Base-by-base conservation (phyloP, 2,113 vertebrate genomes). In the Irena cyanogastra region DNA sequence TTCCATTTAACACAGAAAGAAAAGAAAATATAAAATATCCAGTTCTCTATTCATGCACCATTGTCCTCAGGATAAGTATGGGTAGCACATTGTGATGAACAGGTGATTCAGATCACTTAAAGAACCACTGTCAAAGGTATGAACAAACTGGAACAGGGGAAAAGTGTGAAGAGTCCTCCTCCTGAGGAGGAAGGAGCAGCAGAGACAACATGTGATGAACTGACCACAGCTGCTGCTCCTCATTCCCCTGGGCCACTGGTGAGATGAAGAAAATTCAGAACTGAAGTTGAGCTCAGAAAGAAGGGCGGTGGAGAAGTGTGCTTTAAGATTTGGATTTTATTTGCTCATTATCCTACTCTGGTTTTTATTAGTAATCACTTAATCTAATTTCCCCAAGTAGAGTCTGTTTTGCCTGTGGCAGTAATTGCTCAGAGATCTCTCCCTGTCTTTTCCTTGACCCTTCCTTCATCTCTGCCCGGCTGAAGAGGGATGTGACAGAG, bases 271-370 rank as follows among this genome's bases (percentile, higher is more conserved):
- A 52, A 52, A 53, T 22, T 41, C 13, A 23, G 18, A 26, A 41
- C 11, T 64, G 7, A 44, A 57, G 21, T 3, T 26, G 33, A 69
- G 15, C 13, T 16, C 27, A 30, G 33, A 18, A 45, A 23, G 39
- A 64, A 44, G 6, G 11, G 20, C 0, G 1, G 4, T 9, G 3
- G 8, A 8, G 17, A 18, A 4, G 7, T 16, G 6, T 24, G 15
- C 23, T 53, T 74, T 33, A 74, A 39, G 19, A 47, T 53, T 54
- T 54, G 27, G 31, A 8, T 6, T 80, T 80, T 63, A 12, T 50
- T 50, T 89, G 8, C 21, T 35, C 24, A 28, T 75, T 44, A 8
- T n/a, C 11, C 9, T 45, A n/a, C 24, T 52, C 28, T 45, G 6
- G 7, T 63, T 56, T 66, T 75, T 30, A 39, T n/a, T 33, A 19